Evolutionary conservation across 2,113 vertebrate species (phyloP), one percentile per base, ranked within the genome.

Genomic region (Leucopsar rothschildi): DNA sequence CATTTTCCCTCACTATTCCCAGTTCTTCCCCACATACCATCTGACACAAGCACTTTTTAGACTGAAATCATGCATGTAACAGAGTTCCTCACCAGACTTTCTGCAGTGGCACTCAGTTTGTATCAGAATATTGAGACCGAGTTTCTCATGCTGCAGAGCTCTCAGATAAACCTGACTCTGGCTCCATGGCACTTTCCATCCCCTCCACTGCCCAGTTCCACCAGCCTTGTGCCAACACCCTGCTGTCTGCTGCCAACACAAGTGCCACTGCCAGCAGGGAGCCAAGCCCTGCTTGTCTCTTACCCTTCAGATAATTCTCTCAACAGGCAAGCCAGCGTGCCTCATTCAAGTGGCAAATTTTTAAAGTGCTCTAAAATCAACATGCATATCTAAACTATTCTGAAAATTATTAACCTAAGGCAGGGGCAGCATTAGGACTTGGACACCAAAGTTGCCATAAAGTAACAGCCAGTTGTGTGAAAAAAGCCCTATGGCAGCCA

Each of bases 171-270:
- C 47, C 10, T 17, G 81, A 29, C 55, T 76, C 56, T 1, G 1
- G 23, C 66, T 80, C 53, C 45, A 31, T 0, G 0, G 33, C n/a
- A 19, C 28, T 68, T 75, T 68, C 40, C 37, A 45, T 33, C 0
- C 1, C 23, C 75, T 88, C 25, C 65, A 59, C 53, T 47, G 50
- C 35, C 37, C 47, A 27, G 15, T 49, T n/a, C 61, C 61, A 11
- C 18, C 1, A 0, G 61, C 27, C 53, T 49, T 29, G 10, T 0
- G 50, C 66, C 0, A 0, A 79, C 78, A 31, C 20, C 28, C 27
- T 2, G 2, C 2, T 1, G 9, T 9, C 69, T 63, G 44, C 73
- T 44, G 44, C 90, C 49, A 64, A 49, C 37, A 9, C 39, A 24
- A 50, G 35, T 3, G 40, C 6, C 31, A 8, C 42, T 16, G 44